These are phyloP conservation scores for Drosophila nr. medialis DNA, from an alignment of 2,888 invertebrate genomes.

Conservation along the genomic window DNA sequence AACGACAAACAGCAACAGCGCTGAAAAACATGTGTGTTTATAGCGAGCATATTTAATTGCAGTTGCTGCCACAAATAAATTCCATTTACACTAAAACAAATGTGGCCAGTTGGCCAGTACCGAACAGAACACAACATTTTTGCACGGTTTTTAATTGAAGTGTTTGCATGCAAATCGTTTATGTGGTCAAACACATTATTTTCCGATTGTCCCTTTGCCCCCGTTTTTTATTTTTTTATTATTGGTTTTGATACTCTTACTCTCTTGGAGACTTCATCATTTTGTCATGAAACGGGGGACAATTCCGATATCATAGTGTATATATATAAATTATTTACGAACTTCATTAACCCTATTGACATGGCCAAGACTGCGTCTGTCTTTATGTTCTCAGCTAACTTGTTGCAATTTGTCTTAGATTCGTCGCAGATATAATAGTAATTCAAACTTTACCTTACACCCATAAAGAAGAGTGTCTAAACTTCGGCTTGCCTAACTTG, in stretches of 20 bases:
- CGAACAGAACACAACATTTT: slow-evolving; percentile 12
- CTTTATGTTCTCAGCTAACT: neutral
- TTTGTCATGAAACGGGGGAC: neutral
- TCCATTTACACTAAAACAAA: slow-evolving; percentile 75
- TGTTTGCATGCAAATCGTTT: slow-evolving; percentile 78
- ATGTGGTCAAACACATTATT: slow-evolving; percentile 77
- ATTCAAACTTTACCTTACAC: too few relatives aligned
- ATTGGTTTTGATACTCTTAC: neutral
- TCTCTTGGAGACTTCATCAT: too few relatives aligned
- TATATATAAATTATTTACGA: neutral
- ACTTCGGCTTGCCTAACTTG: neutral
- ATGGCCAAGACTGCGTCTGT: neutral
- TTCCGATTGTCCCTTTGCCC: slow-evolving; percentile 49
- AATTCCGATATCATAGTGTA: neutral
- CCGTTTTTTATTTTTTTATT: slow-evolving; percentile 3
- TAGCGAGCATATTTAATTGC: slow-evolving; percentile 67
- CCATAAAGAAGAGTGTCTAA: neutral
- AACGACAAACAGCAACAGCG: slow-evolving; percentile 1
- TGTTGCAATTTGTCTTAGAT: neutral
- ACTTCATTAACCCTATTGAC: neutral
- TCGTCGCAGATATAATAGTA: neutral
- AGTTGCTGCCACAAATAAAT: slow-evolving; percentile 73
- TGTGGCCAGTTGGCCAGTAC: slow-evolving; percentile 41
- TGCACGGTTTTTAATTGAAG: slow-evolving; percentile 73
- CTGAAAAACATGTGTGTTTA: slow-evolving; percentile 27